Evolutionary conservation across 2,113 vertebrate species (phyloP).

Genomic region (Sinocyclocheilus anshuiensis): DNA sequence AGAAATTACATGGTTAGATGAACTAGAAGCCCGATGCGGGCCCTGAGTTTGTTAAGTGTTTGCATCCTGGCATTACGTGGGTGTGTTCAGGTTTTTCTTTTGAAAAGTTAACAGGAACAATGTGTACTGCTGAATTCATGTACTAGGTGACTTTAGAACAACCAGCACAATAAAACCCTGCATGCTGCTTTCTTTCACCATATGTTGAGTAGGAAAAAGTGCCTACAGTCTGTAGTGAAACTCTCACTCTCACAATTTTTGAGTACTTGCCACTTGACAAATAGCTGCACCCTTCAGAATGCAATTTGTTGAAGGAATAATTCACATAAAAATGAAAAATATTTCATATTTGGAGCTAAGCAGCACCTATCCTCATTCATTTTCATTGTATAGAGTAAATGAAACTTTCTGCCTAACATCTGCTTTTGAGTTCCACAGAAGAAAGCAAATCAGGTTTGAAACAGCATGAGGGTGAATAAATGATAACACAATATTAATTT

Average conservation of each 20-base stretch:
- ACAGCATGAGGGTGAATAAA: slow-evolving; percentile 1
- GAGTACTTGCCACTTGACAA: not conserved
- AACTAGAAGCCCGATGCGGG: not conserved
- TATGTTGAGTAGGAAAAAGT: slow-evolving; percentile 26
- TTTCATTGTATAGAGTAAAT: not conserved
- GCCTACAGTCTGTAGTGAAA: slow-evolving; percentile 1
- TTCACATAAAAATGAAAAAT: not conserved
- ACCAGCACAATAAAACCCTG: slow-evolving; percentile 12
- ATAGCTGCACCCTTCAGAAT: not conserved
- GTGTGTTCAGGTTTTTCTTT: not conserved
- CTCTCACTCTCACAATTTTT: slow-evolving; percentile 4
- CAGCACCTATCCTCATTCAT: not conserved
- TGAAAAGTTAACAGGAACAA: not conserved
- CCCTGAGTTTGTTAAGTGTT: not conserved
- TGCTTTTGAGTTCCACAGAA: not conserved
- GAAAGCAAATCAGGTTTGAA: not conserved
- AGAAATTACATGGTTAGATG: not conserved
- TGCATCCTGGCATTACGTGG: not conserved
- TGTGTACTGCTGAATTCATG: not conserved
- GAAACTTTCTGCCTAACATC: not conserved
- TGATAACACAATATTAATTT: not conserved
- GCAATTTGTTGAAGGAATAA: not conserved
- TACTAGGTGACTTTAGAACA: slow-evolving; percentile 1
- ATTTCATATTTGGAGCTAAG: not conserved
- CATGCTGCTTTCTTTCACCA: not conserved